A percentile compares a stretch with the other conserved stretches of the same genome.
These are phyloP conservation scores for Halocaridina rubra DNA, from an alignment of 2,888 invertebrate species.

Conservation along the genomic window DNA sequence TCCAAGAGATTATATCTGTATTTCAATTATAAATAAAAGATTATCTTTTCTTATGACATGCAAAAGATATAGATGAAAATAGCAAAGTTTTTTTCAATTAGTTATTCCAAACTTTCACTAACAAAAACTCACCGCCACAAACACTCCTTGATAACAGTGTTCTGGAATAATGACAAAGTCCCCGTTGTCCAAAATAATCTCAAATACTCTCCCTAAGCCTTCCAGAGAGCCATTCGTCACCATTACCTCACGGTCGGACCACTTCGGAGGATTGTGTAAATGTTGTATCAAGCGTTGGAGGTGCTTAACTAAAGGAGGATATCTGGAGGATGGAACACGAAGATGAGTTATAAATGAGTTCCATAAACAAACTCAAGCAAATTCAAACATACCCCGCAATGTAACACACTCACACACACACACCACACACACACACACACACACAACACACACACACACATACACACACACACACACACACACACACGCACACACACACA, in stretches of 20 bases:
- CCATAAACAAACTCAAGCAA: not conserved
- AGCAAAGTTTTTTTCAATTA: too few species aligned
- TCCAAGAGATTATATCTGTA: too few species aligned
- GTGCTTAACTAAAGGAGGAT: constrained; percentile 73
- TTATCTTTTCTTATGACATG: too few species aligned
- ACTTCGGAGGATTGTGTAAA: constrained; percentile 77
- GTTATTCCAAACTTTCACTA: too few species aligned
- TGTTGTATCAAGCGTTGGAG: constrained; percentile 76
- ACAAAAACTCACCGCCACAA: constrained; percentile 74
- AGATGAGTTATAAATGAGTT: not conserved
- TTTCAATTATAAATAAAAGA: too few species aligned
- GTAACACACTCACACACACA: too few species aligned
- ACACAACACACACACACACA: too few species aligned
- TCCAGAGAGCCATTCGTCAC: constrained; percentile 83
- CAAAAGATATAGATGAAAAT: too few species aligned
- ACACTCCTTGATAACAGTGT: constrained; percentile 79
- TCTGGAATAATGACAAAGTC: constrained; percentile 79
- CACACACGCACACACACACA: too few species aligned
- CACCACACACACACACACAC: too few species aligned
- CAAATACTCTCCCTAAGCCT: constrained; percentile 80
- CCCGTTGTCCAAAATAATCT: constrained; percentile 78
- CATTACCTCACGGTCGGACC: constrained; percentile 72
- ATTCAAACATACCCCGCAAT: too few species aligned
- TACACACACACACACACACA: too few species aligned
- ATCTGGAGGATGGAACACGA: constrained; percentile 68